phyloP scores from a whole-genome alignment of 2,888 invertebrate genomes.

The Nomada fabriciana region DNA sequence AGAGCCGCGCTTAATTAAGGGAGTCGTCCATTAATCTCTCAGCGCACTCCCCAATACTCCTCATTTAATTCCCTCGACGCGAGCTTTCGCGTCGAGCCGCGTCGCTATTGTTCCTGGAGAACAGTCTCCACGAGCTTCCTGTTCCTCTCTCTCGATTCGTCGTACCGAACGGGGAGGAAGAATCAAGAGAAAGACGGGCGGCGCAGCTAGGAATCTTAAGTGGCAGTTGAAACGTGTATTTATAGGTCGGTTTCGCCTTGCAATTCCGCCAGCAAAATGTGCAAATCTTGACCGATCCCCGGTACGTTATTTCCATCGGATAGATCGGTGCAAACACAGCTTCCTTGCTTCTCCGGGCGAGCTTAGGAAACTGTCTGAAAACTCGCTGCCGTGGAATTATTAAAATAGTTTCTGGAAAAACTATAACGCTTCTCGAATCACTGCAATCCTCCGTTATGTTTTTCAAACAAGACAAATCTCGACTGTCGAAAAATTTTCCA shows the following conservation, averaged over 20 bases:
- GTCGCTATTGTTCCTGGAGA: slow-evolving; percentile 65
- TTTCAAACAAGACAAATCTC: not conserved
- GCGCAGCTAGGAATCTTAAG: slow-evolving; percentile 65
- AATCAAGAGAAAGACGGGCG: not conserved
- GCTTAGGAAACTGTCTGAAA: not conserved
- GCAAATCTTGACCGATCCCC: slow-evolving; percentile 63
- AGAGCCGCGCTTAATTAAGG: slow-evolving; percentile 27
- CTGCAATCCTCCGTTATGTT: slow-evolving; percentile 1
- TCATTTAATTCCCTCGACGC: slow-evolving; percentile 32
- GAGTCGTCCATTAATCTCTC: slow-evolving; percentile 45
- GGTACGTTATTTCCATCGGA: slow-evolving; percentile 52
- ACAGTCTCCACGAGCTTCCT: slow-evolving; percentile 59
- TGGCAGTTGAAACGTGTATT: slow-evolving; percentile 67
- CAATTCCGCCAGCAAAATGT: slow-evolving; percentile 58
- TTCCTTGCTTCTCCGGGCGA: not conserved
- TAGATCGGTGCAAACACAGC: slow-evolving; percentile 37
- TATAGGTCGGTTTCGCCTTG: slow-evolving; percentile 63
- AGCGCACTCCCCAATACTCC: not conserved
- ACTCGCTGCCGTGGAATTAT: slow-evolving; percentile 20
- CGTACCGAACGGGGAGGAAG: slow-evolving; percentile 18
- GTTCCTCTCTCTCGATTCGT: slow-evolving; percentile 50
- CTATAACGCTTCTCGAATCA: slow-evolving; percentile 2
- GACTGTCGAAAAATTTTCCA: no score
- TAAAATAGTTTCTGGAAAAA: slow-evolving; percentile 33
- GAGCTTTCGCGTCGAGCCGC: slow-evolving; percentile 18